Percentiles rank a stretch among this genome's conserved stretches.
Evolutionary conservation across 1,140 invertebrate genomes (phyloP).

Genomic region (Callitettix versicolor): DNA sequence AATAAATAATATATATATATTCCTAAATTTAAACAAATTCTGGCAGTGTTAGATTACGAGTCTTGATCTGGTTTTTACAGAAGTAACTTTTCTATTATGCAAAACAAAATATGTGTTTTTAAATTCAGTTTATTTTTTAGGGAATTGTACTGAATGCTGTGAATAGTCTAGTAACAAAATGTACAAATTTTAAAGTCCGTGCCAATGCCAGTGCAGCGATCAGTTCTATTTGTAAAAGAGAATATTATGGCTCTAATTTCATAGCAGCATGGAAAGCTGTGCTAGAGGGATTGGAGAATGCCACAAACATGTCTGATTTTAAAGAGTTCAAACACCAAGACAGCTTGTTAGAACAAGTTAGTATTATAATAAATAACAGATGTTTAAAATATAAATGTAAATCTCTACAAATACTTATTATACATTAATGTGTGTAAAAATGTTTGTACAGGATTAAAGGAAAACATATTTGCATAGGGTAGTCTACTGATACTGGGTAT

Average conservation of each 20-base stretch:
- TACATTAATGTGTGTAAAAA: too few species aligned
- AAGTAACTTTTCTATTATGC: too few species aligned
- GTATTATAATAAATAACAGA: neutral
- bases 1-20: too few species aligned
- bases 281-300: constrained; percentile 56
- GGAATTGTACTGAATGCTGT: constrained; percentile 1
- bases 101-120: constrained; percentile 1
- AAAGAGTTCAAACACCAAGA: constrained; percentile 72
- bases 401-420: too few species aligned
- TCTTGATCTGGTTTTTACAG: too few species aligned
- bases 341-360: constrained; percentile 52
- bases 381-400: too few species aligned
- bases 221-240: constrained; percentile 42
- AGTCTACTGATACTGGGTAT: too few species aligned
- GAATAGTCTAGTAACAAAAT: constrained; percentile 40
- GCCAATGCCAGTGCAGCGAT: constrained; percentile 72
- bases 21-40: too few species aligned
- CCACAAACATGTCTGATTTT: constrained; percentile 62
- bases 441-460: too few species aligned
- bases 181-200: constrained; percentile 58
- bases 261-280: constrained; percentile 53
- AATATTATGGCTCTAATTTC: constrained; percentile 49
- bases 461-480: too few species aligned
- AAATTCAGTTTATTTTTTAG: constrained; percentile 2
- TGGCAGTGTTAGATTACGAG: too few species aligned